Base-by-base conservation (phyloP, 2,113 vertebrate species). In the Ochotona curzoniae region DNA sequence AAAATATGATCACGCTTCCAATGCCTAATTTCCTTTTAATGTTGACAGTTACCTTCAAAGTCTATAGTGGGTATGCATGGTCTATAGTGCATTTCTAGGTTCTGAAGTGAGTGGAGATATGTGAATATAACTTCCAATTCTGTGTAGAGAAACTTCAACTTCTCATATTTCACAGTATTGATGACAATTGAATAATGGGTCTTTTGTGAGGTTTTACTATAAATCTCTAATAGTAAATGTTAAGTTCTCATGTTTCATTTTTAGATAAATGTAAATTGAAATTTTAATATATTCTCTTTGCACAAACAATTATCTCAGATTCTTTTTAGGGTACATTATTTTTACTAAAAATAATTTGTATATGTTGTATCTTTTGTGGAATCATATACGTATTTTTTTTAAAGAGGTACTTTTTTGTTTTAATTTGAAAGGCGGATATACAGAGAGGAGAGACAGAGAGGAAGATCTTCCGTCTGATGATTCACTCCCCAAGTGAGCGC, bases 261-360 rank as follows among this genome's bases (percentile, higher is more conserved):
- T 95, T 83, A 73, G 64, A 70, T 57, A 79, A 70, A 70, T 79
- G 2, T 49, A 93, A 83, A 54, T 73, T 73, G 64, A 93, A 84
- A 17, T 61, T 93, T 66, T 89, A 83, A 66, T 83, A 67, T 76
- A 30, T 82, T 67, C n/a, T 95, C 8, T 17, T 28, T 67, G 7
- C 47, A 69, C 8, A 79, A 79, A 86, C 4, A 63, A n/a, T 83
- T 85, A 5, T 63, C 15, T 78, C 47, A 83, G 23, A 63, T 74
- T 81, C 23, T 63, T 7, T 7, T 88, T 83, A n/a, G 30, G 30
- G 15, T 74, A 21, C 87, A 25, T n/a, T 90, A 44, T 7, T 91
- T 64, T 93, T 89, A 35, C 75, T 83, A 54, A 30, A 2, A 83
- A 35, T 66, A 78, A 74, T 38, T 90, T 38, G 38, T 74, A 47